Base-by-base conservation (phyloP, 2,797 vertebrate genomes). In the Falco biarmicus region DNA sequence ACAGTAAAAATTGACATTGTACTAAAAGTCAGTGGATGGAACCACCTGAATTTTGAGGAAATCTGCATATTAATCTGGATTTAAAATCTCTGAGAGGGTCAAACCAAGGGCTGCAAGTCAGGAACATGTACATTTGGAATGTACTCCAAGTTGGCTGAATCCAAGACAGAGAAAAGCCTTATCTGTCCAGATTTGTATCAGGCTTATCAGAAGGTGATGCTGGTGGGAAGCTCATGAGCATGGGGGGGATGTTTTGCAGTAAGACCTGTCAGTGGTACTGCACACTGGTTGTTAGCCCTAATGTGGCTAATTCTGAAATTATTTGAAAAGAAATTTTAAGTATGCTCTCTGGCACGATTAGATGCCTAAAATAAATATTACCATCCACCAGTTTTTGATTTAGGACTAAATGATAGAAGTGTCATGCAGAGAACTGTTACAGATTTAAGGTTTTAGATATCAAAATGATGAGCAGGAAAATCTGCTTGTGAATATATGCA, bases 111-210 rank as follows among this genome's bases (percentile, higher is more conserved):
- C 32, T 73, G 11, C 37, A 32, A 28, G 71, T 76, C 29, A 75
- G n/a, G 45, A 74, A 10, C 0, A 0, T 0, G 0, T 18, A 15
- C 1, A 4, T 32, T 60, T 71, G 41, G 22, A 43, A 31, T 20
- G 7, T 59, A 31, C 10, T 37, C 15, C 31, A 83, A 63, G 9
- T 3, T 85, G 47, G 21, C 20, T 80, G 43, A 74, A 87, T 51
- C 25, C 31, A 50, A 84, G 14, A 47, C 7, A 11, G 20, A 65
- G 26, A 73, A 83, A 48, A 68, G 3, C 22, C 13, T 83, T 45
- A 6, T 15, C 24, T 15, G 1, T 59, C 37, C 39, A 37, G 15
- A 32, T 80, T 43, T 21, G 13, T 32, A 26, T 21, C 14, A 32
- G 29, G 37, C 4, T 90, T 31, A 22, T 45, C 50, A 86, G 57